A percentile compares a stretch with the other conserved stretches of the same genome.
Conservation (phyloP, 37 sponge, comb jelly and placozoan genomes). For the Mnemiopsis leidyi region DNA sequence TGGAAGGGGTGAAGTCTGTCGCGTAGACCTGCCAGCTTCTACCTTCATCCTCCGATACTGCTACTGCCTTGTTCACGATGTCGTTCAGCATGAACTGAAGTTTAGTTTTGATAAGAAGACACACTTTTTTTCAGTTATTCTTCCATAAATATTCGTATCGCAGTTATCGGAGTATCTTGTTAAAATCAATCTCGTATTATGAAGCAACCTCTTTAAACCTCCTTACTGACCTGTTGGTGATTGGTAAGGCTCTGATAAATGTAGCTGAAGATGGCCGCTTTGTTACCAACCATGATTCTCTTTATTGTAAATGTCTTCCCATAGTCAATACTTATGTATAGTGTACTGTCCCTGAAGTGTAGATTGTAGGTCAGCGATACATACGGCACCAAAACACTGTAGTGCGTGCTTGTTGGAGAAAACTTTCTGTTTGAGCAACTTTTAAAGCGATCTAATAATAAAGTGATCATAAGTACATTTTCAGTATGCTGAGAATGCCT, state of each 20-base stretch:
- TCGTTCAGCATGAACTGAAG: constrained; percentile 54
- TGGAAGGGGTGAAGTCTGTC: constrained; percentile 32
- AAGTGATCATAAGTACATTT: too few species aligned
- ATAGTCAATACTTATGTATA: constrained; percentile 71
- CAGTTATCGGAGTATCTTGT: too few species aligned
- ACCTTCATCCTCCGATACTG: constrained; percentile 34
- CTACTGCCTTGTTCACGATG: background rate
- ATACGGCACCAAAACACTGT: too few species aligned
- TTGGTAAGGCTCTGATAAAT: constrained; percentile 37
- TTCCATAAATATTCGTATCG: too few species aligned
- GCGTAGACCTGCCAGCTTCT: background rate
- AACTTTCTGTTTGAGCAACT: too few species aligned
- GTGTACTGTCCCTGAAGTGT: constrained; percentile 66
- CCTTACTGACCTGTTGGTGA: constrained; percentile 26
- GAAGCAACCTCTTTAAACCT: too few species aligned
- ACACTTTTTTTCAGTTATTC: too few species aligned
- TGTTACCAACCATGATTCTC: background rate
- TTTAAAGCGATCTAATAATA: too few species aligned
- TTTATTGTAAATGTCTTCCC: constrained; percentile 50
- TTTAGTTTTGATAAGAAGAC: too few species aligned
- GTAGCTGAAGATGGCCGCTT: background rate
- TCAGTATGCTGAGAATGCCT: too few species aligned
- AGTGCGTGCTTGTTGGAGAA: too few species aligned
- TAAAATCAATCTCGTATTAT: too few species aligned
- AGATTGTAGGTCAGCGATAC: background rate